Base-by-base conservation (phyloP, 2,888 invertebrate species). In the Ophraella communa region DNA sequence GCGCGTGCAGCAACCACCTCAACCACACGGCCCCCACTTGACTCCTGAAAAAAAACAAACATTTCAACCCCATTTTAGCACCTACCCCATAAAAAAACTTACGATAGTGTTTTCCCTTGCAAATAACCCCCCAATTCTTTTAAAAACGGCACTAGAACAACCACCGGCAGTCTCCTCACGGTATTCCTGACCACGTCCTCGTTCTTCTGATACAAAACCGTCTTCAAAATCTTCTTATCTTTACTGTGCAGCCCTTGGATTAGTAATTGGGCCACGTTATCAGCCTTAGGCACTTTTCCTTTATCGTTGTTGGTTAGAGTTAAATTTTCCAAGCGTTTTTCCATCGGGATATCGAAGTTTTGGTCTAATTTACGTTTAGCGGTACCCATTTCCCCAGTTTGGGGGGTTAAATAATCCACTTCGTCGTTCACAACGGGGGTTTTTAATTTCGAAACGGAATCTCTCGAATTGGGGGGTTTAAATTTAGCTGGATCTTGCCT, bases 161-260 rank as follows among this genome's bases (percentile, higher is more conserved):
- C 89, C 0, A 94, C 85, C 0, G 95, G 95, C 62, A 97, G 81
- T 57, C 88, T 87, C 59, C 87, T 84, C 17, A 95, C 84, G 0
- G 96, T 95, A 67, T 90, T 88, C 44, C 84, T 82, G 4, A 96
- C 91, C 0, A 92, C 85, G 0, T 81, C 84, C 18, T 87, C 85
- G 59, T 93, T 90, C 53, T 86, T 86, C 53, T 86, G 87, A 45
- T 85, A 85, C 1, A 96, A 83, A 1, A 95, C 95, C 58, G 87
- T 88, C 69, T 87, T 84, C 27, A 96, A 82, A 73, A 96, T 87
- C 45, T 82, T 84, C 67, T 85, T 86, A 78, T 97, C 95, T 75
- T 91, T 91, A 76, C 95, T 96, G 74, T 93, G 93, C 30, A 97
- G 82, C 0, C 94, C 95, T 80, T 93, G 96, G 59, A 94, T 85